A percentile compares a stretch with the other conserved stretches of the same genome.
Conservation (phyloP, 2,888 invertebrate genomes). For the Sympetrum striolatum region DNA sequence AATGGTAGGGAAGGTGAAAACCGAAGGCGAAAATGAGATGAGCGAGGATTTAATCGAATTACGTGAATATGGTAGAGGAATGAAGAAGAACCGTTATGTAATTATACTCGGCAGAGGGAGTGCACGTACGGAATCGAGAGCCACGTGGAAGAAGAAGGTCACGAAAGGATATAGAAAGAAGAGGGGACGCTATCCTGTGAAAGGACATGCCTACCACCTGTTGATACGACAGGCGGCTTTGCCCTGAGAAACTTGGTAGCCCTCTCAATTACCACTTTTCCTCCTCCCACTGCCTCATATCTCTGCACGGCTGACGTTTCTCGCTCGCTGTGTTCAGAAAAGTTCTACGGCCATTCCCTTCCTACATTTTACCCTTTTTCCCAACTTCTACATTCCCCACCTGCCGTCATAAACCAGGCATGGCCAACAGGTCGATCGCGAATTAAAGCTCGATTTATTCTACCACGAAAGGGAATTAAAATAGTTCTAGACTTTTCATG, state of each 20-base stretch:
- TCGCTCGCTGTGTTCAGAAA: background rate
- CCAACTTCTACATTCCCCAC: background rate
- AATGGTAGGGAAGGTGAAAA: too few species aligned
- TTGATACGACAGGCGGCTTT: background rate
- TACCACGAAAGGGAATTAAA: too few species aligned
- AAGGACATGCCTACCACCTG: constrained; percentile 7
- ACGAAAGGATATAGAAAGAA: background rate
- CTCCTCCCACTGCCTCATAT: background rate
- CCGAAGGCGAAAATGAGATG: background rate
- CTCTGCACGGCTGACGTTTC: background rate
- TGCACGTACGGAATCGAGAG: background rate
- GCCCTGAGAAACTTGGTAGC: background rate
- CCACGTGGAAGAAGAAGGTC: background rate
- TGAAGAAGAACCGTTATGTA: background rate
- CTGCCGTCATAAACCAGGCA: too few species aligned
- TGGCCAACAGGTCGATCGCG: too few species aligned
- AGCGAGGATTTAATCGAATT: background rate
- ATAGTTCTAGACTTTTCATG: too few species aligned
- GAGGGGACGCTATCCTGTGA: background rate
- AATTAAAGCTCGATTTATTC: too few species aligned
- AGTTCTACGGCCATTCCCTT: background rate
- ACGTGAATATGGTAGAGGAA: background rate
- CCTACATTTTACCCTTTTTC: background rate
- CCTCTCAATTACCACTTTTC: constrained; percentile 4
- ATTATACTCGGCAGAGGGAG: background rate